Base-by-base conservation (phyloP, 2,888 invertebrate species). In the Stenodera caucasica region DNA sequence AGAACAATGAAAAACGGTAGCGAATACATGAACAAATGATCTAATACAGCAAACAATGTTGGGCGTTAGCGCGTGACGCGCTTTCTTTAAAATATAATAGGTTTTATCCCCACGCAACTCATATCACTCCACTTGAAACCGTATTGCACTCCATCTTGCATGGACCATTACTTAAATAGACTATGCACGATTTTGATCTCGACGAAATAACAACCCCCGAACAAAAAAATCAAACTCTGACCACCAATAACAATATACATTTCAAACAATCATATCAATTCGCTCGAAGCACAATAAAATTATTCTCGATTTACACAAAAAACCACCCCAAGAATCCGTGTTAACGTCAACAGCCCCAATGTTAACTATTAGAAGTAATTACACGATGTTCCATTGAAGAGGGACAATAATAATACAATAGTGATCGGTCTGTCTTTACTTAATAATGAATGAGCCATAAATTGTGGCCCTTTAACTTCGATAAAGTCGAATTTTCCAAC, bases 141-240 rank as follows among this genome's bases (percentile, higher is more conserved):
- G 57, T 59, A 61, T 59, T 64, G 63, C 63, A 66, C 65, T 66
- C 58, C 66, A 64, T 67, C 67, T 67, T 63, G 64, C 66, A 66
- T 67, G 67, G 66, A 62, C 67, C 62, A 63, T 58, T 64, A 65
- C 62, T 59, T 64, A 65, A 62, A 64, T 59, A 64, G 64, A 61
- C 56, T 60, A 35, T 55, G 57, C 60, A 60, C 63, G 60, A 60
- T 60, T 63, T 33, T 49, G 58, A 62, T 62, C 45, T 23, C 45
- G 45, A 45, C 45, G 23, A 45, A 45, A 45, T 45, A 45, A 45
- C 45, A 45, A 45, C 45, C 45, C 45, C 45, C 5, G n/a, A 4
- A 26, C 5, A 45, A 1, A 23, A 23, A 40, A 23, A 45, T 23
- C 45, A 23, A 23, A 2, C 18, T 45, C 21, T 23, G 12, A 45